Evolutionary conservation across 2,113 vertebrate genomes (phyloP).

Genomic region (Rhizomys pruinosus): DNA sequence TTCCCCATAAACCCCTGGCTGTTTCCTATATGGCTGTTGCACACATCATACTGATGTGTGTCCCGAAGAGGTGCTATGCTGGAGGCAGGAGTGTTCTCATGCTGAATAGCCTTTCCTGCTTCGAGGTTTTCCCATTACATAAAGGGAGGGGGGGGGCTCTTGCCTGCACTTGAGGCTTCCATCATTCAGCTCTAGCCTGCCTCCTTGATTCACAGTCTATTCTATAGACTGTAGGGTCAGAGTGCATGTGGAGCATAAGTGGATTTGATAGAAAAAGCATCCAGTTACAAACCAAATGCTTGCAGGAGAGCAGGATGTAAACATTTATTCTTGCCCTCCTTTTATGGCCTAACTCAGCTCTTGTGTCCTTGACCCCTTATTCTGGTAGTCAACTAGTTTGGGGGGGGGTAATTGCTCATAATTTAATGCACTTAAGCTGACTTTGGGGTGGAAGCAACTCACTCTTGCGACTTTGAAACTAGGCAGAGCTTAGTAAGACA

Average conservation of each 20-base stretch:
- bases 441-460: not conserved
- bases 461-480: not conserved
- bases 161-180: not conserved
- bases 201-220: not conserved
- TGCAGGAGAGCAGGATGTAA: not conserved
- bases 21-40: not conserved
- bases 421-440: not conserved
- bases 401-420: not conserved
- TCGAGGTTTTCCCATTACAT: not conserved
- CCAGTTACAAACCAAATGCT: not conserved
- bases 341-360: not conserved
- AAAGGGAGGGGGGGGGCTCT: not conserved
- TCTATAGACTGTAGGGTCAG: not conserved
- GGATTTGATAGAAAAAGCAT: not conserved
- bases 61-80: not conserved
- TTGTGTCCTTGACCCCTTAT: not conserved
- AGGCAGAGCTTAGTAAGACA: not conserved
- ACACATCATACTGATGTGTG: not conserved
- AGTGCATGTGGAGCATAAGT: not conserved
- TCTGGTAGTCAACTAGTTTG: not conserved
- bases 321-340: not conserved
- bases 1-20: not conserved
- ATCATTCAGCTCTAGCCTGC: not conserved
- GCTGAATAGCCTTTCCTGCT: not conserved
- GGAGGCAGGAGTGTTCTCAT: not conserved